Conservation (phyloP, 2,797 vertebrate genomes). For the Poecilia velifera region DNA sequence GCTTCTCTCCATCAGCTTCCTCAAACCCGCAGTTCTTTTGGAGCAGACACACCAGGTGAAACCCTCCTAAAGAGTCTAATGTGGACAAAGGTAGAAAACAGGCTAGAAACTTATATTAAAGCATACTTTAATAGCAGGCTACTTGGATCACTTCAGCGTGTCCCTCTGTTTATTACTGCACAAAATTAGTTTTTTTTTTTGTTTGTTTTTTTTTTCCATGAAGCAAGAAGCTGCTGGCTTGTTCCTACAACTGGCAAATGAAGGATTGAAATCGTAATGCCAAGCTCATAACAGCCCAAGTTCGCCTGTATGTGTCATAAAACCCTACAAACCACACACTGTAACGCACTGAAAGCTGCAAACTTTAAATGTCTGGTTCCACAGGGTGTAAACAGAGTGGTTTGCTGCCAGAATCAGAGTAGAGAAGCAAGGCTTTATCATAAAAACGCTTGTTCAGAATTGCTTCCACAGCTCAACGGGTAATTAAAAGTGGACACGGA, state of each 20-base stretch:
- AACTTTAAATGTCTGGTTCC: slow-evolving; percentile 49
- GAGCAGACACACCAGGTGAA: slow-evolving; percentile 29
- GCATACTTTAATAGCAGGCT: slow-evolving; percentile 20
- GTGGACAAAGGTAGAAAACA: neutral
- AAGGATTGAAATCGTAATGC: slow-evolving; percentile 38
- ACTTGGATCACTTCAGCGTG: slow-evolving; percentile 13
- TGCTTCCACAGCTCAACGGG: slow-evolving; percentile 17
- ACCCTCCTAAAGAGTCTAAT: slow-evolving; percentile 9
- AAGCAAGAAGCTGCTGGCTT: slow-evolving; percentile 31
- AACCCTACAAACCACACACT: slow-evolving; percentile 47
- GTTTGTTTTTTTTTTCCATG: neutral
- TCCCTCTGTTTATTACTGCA: slow-evolving; percentile 29
- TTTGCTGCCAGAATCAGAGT: slow-evolving; percentile 25
- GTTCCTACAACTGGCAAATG: slow-evolving; percentile 21
- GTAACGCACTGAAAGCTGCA: slow-evolving; percentile 25
- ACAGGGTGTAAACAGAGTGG: slow-evolving; percentile 52
- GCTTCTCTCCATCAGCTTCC: slow-evolving; percentile 10
- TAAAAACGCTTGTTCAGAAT: slow-evolving; percentile 41
- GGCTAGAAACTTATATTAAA: slow-evolving; percentile 24
- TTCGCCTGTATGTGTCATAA: slow-evolving; percentile 27
- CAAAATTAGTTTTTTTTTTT: slow-evolving; percentile 2
- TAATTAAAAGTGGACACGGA: slow-evolving; percentile 16
- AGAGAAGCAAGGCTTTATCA: slow-evolving; percentile 24
- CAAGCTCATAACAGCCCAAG: slow-evolving; percentile 9
- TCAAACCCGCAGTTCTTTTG: slow-evolving; percentile 9